These are phyloP conservation scores for Bungarus multicinctus DNA, from an alignment of 2,113 vertebrate genomes.

Conservation along the genomic window DNA sequence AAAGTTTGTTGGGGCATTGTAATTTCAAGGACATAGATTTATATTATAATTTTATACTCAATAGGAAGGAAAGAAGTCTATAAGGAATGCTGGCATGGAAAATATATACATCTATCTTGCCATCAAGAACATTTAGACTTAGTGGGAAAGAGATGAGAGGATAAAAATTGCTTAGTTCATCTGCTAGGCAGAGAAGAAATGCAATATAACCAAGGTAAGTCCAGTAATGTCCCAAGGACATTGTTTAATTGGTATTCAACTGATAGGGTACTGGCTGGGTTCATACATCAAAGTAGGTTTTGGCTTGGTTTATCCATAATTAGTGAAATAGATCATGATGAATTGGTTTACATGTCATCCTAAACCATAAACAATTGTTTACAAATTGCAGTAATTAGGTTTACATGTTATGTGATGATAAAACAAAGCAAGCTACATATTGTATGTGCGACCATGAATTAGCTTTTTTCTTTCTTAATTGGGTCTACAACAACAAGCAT, in stretches of 20 bases:
- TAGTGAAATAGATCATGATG: not conserved
- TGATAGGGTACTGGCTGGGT: not conserved
- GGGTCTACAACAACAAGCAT: not conserved
- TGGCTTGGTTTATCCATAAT: not conserved
- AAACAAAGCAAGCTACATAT: not conserved
- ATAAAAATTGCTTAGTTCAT: not conserved
- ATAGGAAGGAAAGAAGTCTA: not conserved
- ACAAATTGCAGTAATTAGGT: not conserved
- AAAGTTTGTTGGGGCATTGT: slow-evolving; percentile 24
- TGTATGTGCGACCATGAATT: not conserved
- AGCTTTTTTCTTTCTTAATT: not conserved
- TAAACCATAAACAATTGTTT: not conserved
- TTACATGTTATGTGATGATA: not conserved
- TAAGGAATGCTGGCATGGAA: not conserved
- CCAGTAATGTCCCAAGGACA: not conserved
- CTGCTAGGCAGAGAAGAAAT: not conserved
- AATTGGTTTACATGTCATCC: not conserved
- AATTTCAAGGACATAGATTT: not conserved
- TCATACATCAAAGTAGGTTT: not conserved
- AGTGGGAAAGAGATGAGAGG: not conserved
- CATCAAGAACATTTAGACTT: not conserved
- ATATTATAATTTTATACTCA: not conserved
- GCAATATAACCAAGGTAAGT: not conserved
- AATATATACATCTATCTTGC: not conserved
- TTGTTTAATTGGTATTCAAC: not conserved